These are phyloP conservation scores for Brachyhypopomus occidentalis DNA, from an alignment of 2,113 vertebrate species.

Conservation along the genomic window DNA sequence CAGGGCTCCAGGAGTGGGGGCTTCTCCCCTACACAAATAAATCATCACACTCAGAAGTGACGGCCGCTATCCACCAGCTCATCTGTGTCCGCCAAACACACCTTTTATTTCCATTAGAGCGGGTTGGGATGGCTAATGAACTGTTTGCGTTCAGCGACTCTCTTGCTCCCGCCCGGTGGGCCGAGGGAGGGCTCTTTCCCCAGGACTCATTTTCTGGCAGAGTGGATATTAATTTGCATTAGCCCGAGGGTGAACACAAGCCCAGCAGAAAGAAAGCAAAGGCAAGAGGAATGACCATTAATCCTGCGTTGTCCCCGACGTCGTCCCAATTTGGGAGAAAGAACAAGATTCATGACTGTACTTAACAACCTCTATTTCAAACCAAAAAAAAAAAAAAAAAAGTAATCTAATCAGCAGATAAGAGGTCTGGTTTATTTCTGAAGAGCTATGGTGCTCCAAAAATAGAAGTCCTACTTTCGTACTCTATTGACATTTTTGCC, in stretches of 20 bases:
- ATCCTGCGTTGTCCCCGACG: conserved; percentile 44
- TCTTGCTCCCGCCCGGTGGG: conserved; percentile 34
- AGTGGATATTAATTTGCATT: conserved; percentile 62
- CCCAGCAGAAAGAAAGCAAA: conserved; percentile 41
- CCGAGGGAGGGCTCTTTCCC: conserved; percentile 33
- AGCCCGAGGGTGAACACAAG: conserved; percentile 52
- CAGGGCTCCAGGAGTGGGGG: conserved; percentile 12
- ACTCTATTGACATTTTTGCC: conserved; percentile 11
- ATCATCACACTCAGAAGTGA: conserved; percentile 45
- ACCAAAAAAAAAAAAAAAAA: conserved; percentile 24
- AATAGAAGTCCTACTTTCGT: conserved; percentile 26
- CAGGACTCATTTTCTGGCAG: conserved; percentile 54
- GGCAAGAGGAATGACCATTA: conserved; percentile 53
- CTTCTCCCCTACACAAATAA: conserved; percentile 42
- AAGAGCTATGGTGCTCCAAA: conserved; percentile 5
- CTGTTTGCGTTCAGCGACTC: conserved; percentile 55
- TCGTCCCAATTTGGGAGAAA: conserved; percentile 47
- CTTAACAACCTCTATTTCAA: conserved; percentile 45
- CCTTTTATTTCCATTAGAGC: conserved; percentile 49
- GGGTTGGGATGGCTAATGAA: conserved; percentile 54
- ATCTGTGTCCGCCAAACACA: conserved; percentile 32
- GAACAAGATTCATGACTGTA: conserved; percentile 58
- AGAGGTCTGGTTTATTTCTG: conserved; percentile 34
- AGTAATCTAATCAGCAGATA: conserved; percentile 40
- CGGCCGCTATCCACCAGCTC: conserved; percentile 46